Conservation (phyloP, 2,888 invertebrate species). For the Nymphalis polychloros region DNA sequence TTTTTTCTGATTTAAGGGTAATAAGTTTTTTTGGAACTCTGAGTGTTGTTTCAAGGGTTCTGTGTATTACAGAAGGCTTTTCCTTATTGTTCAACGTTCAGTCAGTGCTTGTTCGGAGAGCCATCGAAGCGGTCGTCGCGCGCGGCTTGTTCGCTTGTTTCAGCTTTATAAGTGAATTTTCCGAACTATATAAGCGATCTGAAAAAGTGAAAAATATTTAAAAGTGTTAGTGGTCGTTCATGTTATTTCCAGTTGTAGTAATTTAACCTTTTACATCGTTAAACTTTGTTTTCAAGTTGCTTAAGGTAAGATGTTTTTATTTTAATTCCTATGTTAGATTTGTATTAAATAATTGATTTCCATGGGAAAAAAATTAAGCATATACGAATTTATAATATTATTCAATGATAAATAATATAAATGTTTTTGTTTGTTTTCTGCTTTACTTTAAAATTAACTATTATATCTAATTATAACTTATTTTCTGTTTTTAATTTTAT, state of each 20-base stretch:
- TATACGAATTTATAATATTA: too few species aligned
- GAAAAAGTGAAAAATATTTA: slow-evolving; percentile 16
- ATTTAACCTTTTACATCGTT: background rate
- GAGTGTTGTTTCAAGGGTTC: slow-evolving; percentile 18
- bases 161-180: slow-evolving; percentile 18
- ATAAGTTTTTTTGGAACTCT: background rate
- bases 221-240: slow-evolving; percentile 19
- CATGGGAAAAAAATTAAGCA: too few species aligned
- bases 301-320: background rate
- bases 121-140: slow-evolving; percentile 51
- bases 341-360: too few species aligned
- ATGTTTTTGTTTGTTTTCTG: too few species aligned
- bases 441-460: too few species aligned
- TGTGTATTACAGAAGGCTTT: slow-evolving; percentile 51
- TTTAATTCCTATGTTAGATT: background rate
- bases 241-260: background rate
- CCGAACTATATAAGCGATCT: slow-evolving; percentile 10
- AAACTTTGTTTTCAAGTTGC: slow-evolving; percentile 10
- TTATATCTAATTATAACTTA: too few species aligned
- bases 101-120: slow-evolving; percentile 59
- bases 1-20: background rate
- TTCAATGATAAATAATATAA: too few species aligned
- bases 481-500: too few species aligned
- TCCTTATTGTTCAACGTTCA: slow-evolving; percentile 50
- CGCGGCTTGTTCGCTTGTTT: background rate